phyloP scores from a whole-genome alignment of 2,113 vertebrate genomes.

The Acrocephalus arundinaceus region DNA sequence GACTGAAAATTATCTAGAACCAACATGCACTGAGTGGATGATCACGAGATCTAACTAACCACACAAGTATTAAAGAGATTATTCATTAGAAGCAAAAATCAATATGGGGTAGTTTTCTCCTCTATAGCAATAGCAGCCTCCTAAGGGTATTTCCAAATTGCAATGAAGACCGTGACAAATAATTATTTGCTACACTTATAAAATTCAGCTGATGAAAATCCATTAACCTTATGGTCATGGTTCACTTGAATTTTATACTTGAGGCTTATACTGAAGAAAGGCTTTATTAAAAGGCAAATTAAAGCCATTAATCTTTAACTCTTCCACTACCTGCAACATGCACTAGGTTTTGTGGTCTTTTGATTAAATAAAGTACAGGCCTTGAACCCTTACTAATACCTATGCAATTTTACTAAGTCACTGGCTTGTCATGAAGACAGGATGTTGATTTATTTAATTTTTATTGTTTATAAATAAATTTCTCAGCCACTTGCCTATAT shows the following conservation, averaged over 20 bases:
- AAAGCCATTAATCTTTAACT: constrained; percentile 80
- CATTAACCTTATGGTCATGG: constrained; percentile 76
- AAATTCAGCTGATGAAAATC: constrained; percentile 80
- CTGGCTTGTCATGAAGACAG: neutral
- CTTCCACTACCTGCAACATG: constrained; percentile 64
- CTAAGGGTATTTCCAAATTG: constrained; percentile 67
- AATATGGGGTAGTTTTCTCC: constrained; percentile 43
- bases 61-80: constrained; percentile 52
- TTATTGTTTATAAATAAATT: neutral
- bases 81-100: constrained; percentile 68
- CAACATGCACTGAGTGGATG: neutral
- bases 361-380: constrained; percentile 52
- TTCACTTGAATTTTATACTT: constrained; percentile 76
- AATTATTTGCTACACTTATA: constrained; percentile 77
- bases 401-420: neutral
- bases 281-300: constrained; percentile 79
- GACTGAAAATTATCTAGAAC: neutral
- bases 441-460: neutral
- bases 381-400: constrained; percentile 54
- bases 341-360: constrained; percentile 32
- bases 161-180: constrained; percentile 67
- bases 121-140: constrained; percentile 39
- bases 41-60: neutral
- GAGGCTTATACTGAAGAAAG: constrained; percentile 73
- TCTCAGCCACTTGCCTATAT: neutral